Evolutionary conservation across 2,113 vertebrate genomes (phyloP).

Genomic region (Tamias sibiricus): DNA sequence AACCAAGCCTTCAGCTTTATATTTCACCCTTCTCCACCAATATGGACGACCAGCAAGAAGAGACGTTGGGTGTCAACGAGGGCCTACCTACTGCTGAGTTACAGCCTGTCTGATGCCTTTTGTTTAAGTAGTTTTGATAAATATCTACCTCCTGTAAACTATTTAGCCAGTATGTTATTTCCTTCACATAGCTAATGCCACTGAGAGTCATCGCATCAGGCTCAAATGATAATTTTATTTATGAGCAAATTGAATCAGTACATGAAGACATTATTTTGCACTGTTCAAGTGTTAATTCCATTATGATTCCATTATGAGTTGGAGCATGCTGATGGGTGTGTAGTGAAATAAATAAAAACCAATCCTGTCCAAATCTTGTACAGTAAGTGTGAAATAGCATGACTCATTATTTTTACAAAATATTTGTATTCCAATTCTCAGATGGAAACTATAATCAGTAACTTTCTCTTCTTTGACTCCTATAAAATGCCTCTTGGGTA

Average conservation of each 20-base stretch:
- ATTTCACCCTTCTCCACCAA: neutral
- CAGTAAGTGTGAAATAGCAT: neutral
- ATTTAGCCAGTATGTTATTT: neutral
- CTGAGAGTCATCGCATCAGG: neutral
- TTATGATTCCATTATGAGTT: neutral
- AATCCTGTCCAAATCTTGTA: neutral
- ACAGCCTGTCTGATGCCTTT: neutral
- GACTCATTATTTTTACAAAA: neutral
- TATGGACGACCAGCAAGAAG: neutral
- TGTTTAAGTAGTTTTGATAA: neutral
- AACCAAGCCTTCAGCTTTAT: neutral
- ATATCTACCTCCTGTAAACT: neutral
- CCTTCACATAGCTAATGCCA: neutral
- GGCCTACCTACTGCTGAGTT: neutral
- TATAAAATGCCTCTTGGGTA: neutral
- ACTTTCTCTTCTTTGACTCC: neutral
- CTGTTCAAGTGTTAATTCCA: neutral
- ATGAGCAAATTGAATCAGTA: slow-evolving; percentile 8
- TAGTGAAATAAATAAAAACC: neutral
- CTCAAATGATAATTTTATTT: neutral
- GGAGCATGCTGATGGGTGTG: neutral
- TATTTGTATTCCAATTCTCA: neutral
- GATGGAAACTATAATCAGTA: neutral
- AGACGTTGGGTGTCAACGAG: accelerated
- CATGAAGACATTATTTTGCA: neutral